phyloP scores from a whole-genome alignment of 2,888 invertebrate species.

The Drosophila ezoana region DNA sequence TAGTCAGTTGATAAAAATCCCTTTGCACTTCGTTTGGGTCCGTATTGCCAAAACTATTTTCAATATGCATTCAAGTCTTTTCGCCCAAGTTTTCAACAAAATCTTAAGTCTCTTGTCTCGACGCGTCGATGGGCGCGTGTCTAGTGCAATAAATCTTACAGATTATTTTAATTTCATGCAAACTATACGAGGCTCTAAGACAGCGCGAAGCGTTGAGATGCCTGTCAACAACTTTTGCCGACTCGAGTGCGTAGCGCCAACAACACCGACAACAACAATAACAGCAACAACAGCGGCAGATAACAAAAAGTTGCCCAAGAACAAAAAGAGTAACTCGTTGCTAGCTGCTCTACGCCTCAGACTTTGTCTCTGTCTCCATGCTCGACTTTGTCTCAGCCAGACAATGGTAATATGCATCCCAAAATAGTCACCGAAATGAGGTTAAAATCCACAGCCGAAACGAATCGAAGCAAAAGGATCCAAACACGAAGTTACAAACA shows the following conservation, averaged over 20 bases:
- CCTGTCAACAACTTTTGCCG: conserved; percentile 76
- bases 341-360: background rate
- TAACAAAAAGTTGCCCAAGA: conserved; percentile 62
- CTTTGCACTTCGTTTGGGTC: too few species aligned
- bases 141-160: conserved; percentile 70
- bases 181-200: conserved; percentile 57
- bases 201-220: conserved; percentile 47
- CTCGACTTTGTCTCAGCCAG: conserved; percentile 16
- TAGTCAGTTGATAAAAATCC: background rate
- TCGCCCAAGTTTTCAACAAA: background rate
- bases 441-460: conserved; percentile 67
- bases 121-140: conserved; percentile 31
- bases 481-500: background rate
- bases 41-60: conserved; percentile 1
- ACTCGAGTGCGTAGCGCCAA: conserved; percentile 48
- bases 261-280: conserved; percentile 23
- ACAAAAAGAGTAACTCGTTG: conserved; percentile 25
- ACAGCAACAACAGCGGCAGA: conserved; percentile 37
- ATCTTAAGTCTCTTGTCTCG: conserved; percentile 11
- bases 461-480: conserved; percentile 23
- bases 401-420: conserved; percentile 41
- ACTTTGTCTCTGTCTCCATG: conserved; percentile 4
- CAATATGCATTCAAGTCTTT: conserved; percentile 3
- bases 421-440: conserved; percentile 48
- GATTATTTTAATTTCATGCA: conserved; percentile 80